Percentiles rank a stretch among this genome's conserved stretches.
phyloP scores from a whole-genome alignment of 1,140 invertebrate species.

The Drosophila orena region DNA sequence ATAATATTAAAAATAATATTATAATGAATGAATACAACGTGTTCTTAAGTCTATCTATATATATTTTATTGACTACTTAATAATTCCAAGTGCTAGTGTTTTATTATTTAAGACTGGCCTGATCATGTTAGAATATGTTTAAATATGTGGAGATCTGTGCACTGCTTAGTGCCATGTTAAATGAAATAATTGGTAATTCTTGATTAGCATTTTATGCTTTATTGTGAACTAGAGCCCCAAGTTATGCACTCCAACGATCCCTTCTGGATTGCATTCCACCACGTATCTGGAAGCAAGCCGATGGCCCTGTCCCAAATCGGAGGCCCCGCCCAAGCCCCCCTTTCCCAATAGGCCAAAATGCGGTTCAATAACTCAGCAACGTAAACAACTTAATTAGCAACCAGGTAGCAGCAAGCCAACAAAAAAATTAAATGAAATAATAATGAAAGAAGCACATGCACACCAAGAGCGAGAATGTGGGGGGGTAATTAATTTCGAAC shows the following conservation, averaged over 20 bases:
- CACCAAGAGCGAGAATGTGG: constrained; percentile 36
- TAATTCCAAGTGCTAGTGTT: too few species aligned
- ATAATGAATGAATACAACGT: too few species aligned
- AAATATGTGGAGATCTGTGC: too few species aligned
- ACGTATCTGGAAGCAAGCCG: constrained; percentile 41
- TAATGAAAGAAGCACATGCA: constrained; percentile 5
- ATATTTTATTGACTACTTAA: too few species aligned
- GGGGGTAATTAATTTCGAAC: constrained; percentile 76
- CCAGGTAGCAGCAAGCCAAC: constrained; percentile 26
- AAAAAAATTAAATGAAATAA: neutral
- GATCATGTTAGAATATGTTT: too few species aligned
- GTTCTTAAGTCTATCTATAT: too few species aligned
- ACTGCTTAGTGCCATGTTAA: too few species aligned
- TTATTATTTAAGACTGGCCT: too few species aligned
- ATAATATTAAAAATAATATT: too few species aligned
- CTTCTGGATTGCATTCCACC: constrained; percentile 42
- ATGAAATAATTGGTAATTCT: too few species aligned
- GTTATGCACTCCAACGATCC: neutral
- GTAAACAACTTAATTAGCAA: constrained; percentile 81
- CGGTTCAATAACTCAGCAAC: constrained; percentile 76
- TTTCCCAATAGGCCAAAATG: constrained; percentile 26
- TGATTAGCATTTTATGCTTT: neutral
- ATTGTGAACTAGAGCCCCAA: neutral
- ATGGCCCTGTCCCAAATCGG: constrained; percentile 48
- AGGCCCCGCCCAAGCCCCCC: constrained; percentile 7